Evolutionary conservation across 2,888 invertebrate genomes (phyloP).

Genomic region (Tethea ocularis): DNA sequence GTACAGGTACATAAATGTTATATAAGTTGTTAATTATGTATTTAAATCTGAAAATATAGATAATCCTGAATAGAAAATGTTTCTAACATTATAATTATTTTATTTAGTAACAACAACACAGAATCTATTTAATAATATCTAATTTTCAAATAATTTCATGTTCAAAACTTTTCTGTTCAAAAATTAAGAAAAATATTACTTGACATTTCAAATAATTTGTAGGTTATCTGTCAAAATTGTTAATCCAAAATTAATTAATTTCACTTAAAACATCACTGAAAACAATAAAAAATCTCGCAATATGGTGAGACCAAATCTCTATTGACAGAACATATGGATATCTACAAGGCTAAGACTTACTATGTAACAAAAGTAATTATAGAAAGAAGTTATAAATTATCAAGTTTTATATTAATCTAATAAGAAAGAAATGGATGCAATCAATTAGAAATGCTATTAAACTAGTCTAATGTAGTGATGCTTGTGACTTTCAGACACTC

Average conservation of each 20-base stretch:
- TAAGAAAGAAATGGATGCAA: constrained; percentile 31
- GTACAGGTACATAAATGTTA: not conserved
- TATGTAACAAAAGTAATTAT: constrained; percentile 26
- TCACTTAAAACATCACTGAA: constrained; percentile 14
- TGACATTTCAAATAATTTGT: constrained; percentile 47
- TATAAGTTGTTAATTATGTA: not conserved
- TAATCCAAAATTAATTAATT: constrained; percentile 21
- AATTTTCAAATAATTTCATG: constrained; percentile 10
- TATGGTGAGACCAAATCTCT: constrained; percentile 29
- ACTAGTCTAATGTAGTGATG: constrained; percentile 32
- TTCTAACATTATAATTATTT: not conserved
- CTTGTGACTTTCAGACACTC: constrained; percentile 46
- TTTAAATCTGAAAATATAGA: not conserved
- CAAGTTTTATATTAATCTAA: constrained; percentile 37
- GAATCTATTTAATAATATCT: not conserved
- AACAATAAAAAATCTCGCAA: constrained; percentile 14
- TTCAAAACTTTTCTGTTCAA: constrained; percentile 15
- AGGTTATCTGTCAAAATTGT: constrained; percentile 66
- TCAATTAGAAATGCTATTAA: constrained; percentile 24
- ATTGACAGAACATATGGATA: constrained; percentile 15
- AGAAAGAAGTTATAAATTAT: constrained; percentile 29
- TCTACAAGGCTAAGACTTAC: constrained; percentile 44
- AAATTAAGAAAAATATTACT: constrained; percentile 28
- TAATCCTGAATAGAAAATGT: not conserved
- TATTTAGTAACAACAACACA: not conserved